Evolutionary conservation across 1,140 invertebrate species (phyloP).

Genomic region (Danaus plexippus): DNA sequence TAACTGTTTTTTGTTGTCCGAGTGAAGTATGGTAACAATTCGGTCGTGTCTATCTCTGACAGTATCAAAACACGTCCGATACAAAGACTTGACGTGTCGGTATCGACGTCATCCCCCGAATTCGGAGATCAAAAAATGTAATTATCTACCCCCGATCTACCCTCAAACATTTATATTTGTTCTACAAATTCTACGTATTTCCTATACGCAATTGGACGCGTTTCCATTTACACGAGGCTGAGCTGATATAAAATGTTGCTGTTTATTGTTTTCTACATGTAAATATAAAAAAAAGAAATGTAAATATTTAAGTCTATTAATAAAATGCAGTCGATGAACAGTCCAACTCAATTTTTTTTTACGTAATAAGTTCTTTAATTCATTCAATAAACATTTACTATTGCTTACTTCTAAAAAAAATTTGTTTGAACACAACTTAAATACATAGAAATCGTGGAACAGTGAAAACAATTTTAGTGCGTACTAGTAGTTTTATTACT

Average conservation of each 20-base stretch:
- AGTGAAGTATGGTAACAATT: slow-evolving; percentile 12
- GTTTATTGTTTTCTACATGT: too few species aligned
- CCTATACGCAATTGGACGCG: slow-evolving; percentile 48
- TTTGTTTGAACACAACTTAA: neutral
- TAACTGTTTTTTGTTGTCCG: too few species aligned
- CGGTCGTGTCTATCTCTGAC: slow-evolving; percentile 47
- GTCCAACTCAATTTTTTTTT: too few species aligned
- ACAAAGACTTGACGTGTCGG: slow-evolving; percentile 37
- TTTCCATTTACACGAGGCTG: slow-evolving; percentile 28
- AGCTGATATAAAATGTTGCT: too few species aligned
- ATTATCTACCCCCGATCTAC: slow-evolving; percentile 70
- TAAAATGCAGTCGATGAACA: too few species aligned
- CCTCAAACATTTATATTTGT: slow-evolving; percentile 71
- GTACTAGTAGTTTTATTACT: slow-evolving; percentile 63
- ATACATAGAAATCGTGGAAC: slow-evolving; percentile 8
- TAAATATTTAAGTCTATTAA: too few species aligned
- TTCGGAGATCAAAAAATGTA: slow-evolving; percentile 70
- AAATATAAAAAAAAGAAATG: too few species aligned
- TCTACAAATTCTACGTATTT: slow-evolving; percentile 69
- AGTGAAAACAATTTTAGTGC: slow-evolving; percentile 35
- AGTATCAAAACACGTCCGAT: slow-evolving; percentile 53
- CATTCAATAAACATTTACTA: too few species aligned
- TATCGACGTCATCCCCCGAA: slow-evolving; percentile 47
- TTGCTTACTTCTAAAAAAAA: neutral
- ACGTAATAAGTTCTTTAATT: too few species aligned